Base-by-base conservation (phyloP, 2,888 invertebrate genomes). In the Rhimphoctona megacephalus region DNA sequence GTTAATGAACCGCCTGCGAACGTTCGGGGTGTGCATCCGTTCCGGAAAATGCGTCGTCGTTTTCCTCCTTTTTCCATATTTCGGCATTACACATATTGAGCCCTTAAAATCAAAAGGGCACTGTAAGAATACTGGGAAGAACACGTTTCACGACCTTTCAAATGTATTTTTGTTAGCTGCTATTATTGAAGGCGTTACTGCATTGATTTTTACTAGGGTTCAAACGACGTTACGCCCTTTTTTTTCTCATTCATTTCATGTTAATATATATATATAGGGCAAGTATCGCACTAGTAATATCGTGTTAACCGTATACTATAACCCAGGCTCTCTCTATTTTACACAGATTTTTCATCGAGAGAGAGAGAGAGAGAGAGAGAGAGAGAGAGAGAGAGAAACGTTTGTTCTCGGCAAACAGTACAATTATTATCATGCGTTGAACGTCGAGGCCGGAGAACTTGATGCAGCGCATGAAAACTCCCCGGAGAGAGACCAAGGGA, bases 1-100 rank as follows among this genome's bases (percentile, higher is more conserved):
- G 86, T 84, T 86, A 86, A 86, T 81, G 86, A 86, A 86, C 86
- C 81, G 86, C 78, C 79, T 81, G 81, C 79, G 78, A 43, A 43
- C 43, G 43, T 43, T 43, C 43, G 43, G 11, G 9, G 11, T 81
- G 74, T 81, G 81, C 84, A 86, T 86, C 86, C 84, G 86, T 86
- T 84, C 86, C 86, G 86, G 83, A 83, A 86, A 86, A 86, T 76
- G 86, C 83, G 80, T 78, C 73, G 83, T 61, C 83, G 78, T 86
- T 76, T 83, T 70, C 81, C 61, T n/a, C 54, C 66, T n/a, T 43
- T 57, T 78, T 43, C 77, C 57, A 81, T 81, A 74, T 81, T 81
- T 74, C 30, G 33, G n/a, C 52, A 64, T 52, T 70, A 39, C 36
- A 69, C 30, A 57, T 54, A 69, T 54, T 6, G 33, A 11, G 8